Conservation (phyloP, 1,140 invertebrate genomes). For the Dinoponera quadriceps region DNA sequence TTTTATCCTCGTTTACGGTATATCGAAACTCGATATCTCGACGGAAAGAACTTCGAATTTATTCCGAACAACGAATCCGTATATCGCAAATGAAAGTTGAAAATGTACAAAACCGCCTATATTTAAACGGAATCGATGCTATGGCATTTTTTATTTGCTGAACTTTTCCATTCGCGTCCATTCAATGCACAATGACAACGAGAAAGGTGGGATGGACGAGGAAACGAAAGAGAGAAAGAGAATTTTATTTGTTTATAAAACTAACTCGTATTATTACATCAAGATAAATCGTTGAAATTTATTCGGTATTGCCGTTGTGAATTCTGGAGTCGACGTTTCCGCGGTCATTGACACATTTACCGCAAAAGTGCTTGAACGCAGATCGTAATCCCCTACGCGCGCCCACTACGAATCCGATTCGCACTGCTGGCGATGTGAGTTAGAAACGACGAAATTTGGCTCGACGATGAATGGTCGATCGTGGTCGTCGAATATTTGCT, state of each 20-base stretch:
- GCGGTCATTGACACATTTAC: not conserved
- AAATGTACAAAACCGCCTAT: slow-evolving; percentile 34
- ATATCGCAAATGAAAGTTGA: slow-evolving; percentile 32
- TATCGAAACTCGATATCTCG: slow-evolving; percentile 30
- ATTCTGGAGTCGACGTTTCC: slow-evolving; percentile 19
- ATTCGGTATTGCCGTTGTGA: not conserved
- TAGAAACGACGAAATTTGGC: slow-evolving; percentile 51
- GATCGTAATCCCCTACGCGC: slow-evolving; percentile 35
- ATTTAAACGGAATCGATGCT: slow-evolving; percentile 10
- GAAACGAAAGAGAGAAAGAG: too few relatives aligned
- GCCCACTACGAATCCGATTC: slow-evolving; percentile 50
- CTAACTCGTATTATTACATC: not conserved
- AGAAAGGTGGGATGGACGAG: too few relatives aligned
- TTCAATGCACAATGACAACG: not conserved
- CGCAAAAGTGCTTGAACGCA: slow-evolving; percentile 38
- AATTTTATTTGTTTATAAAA: not conserved
- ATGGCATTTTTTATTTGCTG: slow-evolving; percentile 13
- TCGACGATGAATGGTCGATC: slow-evolving; percentile 66
- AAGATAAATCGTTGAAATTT: slow-evolving; percentile 4
- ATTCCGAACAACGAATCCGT: slow-evolving; percentile 14
- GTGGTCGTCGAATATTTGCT: slow-evolving; percentile 61
- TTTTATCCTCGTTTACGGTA: not conserved
- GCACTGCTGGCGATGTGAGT: slow-evolving; percentile 30
- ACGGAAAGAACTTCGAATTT: slow-evolving; percentile 13
- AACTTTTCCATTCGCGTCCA: slow-evolving; percentile 9